phyloP scores from a whole-genome alignment of 2,797 vertebrate genomes.

The Sphaeramia orbicularis region DNA sequence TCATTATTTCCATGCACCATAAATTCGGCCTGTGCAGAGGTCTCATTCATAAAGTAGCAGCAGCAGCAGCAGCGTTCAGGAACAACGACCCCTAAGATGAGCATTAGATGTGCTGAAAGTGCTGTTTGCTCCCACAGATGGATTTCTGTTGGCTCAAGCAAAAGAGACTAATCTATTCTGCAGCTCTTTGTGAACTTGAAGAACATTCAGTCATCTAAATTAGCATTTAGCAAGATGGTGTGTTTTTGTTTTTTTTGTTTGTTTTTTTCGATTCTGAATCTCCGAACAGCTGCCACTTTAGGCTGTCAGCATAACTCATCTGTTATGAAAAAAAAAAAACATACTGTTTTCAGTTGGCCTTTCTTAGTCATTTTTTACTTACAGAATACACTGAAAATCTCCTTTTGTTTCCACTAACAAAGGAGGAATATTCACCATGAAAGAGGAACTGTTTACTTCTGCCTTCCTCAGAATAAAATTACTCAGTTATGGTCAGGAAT shows the following conservation, averaged over 20 bases:
- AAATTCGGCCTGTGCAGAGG: conserved; percentile 46
- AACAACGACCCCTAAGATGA: conserved; percentile 37
- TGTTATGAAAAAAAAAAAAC: conserved; percentile 4
- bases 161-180: conserved; percentile 30
- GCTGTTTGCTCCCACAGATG: conserved; percentile 27
- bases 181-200: conserved; percentile 44
- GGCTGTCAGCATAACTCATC: neutral
- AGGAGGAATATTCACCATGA: conserved; percentile 20
- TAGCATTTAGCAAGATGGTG: conserved; percentile 47
- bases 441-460: conserved; percentile 3
- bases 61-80: conserved; percentile 35
- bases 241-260: conserved; percentile 8
- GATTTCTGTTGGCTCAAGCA: conserved; percentile 14
- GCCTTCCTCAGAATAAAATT: conserved; percentile 3
- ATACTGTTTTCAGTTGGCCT: neutral
- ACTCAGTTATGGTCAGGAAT: conserved; percentile 11
- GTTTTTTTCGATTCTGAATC: neutral
- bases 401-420: conserved; percentile 24
- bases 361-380: conserved; percentile 22
- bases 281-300: conserved; percentile 47
- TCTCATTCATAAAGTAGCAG: conserved; percentile 37
- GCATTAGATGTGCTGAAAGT: conserved; percentile 34
- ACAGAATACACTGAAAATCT: conserved; percentile 11
- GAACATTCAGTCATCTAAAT: conserved; percentile 55
- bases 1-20: conserved; percentile 74